Percentiles rank a stretch among this genome's conserved stretches.
These are phyloP conservation scores for Cryptophagus acutangulus DNA, from an alignment of 2,888 invertebrate species.

Conservation along the genomic window DNA sequence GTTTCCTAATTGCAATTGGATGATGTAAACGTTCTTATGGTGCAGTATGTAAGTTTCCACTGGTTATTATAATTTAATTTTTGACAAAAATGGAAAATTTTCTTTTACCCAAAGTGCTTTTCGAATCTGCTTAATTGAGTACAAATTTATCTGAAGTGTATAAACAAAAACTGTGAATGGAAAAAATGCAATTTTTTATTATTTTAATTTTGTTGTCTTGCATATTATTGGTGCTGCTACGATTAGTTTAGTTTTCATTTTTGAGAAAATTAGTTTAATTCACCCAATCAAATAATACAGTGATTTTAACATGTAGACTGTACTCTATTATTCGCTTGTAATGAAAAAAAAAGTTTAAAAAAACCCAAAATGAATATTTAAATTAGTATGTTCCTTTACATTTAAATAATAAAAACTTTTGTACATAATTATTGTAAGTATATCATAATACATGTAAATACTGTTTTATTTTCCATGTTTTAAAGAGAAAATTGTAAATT, in stretches of 20 bases:
- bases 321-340: slow-evolving; percentile 14
- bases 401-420: slow-evolving; percentile 18
- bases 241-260: slow-evolving; percentile 12
- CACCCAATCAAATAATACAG: slow-evolving; percentile 12
- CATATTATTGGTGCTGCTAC: slow-evolving; percentile 24
- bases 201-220: slow-evolving; percentile 14
- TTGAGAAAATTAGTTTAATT: not conserved
- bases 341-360: not conserved
- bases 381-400: slow-evolving; percentile 26
- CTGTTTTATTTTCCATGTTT: slow-evolving; percentile 4
- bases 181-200: slow-evolving; percentile 20
- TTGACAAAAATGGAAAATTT: no score
- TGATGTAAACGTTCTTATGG: no score
- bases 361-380: slow-evolving; percentile 16
- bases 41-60: no score
- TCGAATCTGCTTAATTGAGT: slow-evolving; percentile 22
- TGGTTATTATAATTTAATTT: no score
- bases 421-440: slow-evolving; percentile 26
- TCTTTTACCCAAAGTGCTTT: slow-evolving; percentile 24
- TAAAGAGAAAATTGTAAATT: slow-evolving; percentile 4
- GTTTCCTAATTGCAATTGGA: no score
- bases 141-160: slow-evolving; percentile 25
- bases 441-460: slow-evolving; percentile 10
- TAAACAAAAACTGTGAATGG: slow-evolving; percentile 13
- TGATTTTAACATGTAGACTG: slow-evolving; percentile 23